Conservation (phyloP, 2,113 vertebrate species). For the Ceuthmochares aereus region DNA sequence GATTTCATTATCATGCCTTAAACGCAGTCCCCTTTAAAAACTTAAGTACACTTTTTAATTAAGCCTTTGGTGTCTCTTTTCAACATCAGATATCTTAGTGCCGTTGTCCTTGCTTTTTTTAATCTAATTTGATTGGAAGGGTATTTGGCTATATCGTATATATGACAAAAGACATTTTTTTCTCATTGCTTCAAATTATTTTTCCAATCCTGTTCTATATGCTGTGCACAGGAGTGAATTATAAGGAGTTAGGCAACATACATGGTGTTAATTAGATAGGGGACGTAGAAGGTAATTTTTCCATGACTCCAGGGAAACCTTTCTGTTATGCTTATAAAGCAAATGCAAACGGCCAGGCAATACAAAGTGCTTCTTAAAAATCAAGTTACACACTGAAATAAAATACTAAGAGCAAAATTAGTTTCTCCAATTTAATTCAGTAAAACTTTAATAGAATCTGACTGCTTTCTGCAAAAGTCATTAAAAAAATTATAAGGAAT, state of each 20-base stretch:
- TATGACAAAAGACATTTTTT: slow-evolving; percentile 53
- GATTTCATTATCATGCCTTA: slow-evolving; percentile 26
- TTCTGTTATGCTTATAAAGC: slow-evolving; percentile 70
- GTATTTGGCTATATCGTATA: slow-evolving; percentile 32
- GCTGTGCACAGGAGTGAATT: slow-evolving; percentile 62
- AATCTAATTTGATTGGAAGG: slow-evolving; percentile 48
- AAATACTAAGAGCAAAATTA: slow-evolving; percentile 66
- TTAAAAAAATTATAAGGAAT: slow-evolving; percentile 60
- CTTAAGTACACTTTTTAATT: slow-evolving; percentile 49
- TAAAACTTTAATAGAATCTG: slow-evolving; percentile 63
- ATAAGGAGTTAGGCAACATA: slow-evolving; percentile 70
- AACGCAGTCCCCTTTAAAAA: slow-evolving; percentile 6
- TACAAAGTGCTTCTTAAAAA: slow-evolving; percentile 65
- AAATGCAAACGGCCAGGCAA: slow-evolving; percentile 31
- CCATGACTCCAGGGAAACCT: slow-evolving; percentile 68
- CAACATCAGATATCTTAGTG: slow-evolving; percentile 17
- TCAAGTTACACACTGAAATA: slow-evolving; percentile 63
- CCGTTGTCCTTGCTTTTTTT: slow-evolving; percentile 25
- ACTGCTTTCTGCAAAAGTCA: slow-evolving; percentile 61
- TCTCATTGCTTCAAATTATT: slow-evolving; percentile 69
- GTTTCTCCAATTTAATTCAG: slow-evolving; percentile 65
- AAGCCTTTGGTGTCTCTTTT: slow-evolving; percentile 53
- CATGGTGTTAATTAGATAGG: slow-evolving; percentile 75
- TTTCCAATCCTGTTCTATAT: slow-evolving; percentile 64
- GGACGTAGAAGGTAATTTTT: slow-evolving; percentile 69